Evolutionary conservation across 1,140 invertebrate species (phyloP), one percentile per base, ranked within the genome.

Genomic region (Drosophila novamexicana): DNA sequence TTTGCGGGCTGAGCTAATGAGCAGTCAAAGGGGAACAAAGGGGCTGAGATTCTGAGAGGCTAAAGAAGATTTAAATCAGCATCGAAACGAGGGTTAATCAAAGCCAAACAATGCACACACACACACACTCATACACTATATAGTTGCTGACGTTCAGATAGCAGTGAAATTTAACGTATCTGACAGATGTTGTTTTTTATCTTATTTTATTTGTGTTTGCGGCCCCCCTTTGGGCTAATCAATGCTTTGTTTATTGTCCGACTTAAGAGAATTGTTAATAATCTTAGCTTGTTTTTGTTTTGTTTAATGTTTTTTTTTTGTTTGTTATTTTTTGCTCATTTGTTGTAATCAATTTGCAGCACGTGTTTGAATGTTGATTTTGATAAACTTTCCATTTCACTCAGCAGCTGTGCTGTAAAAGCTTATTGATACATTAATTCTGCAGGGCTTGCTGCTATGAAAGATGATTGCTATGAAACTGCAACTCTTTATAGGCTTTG

Each of bases 381-480:
- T 56, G 65, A 29, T 77, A 29, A 68, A 67, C 81, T 84, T 85
- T 85, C 82, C 83, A 82, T 85, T 85, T 85, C 81, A 77, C 68
- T 29, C 22, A 29, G 69, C 40, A 12, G 7, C 8, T 5, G 16
- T 2, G 14, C 34, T 18, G 6, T 29, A 69, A 16, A 49, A 53
- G 58, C 66, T 69, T 29, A 6, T 12, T 54, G 56, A 54, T 58
- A 53, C 10, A 37, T 9, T 3, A 16, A 29, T 29, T 29, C 22
- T 29, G 22, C 22, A 5, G 22, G 16, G 45, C 14, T 14, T 34
- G 36, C 12, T 14, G 50, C 32, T 8, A 12, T 44, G 29, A 47
- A 22, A 29, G 22, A 29, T 29, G 22, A 5, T 50, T 50, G 49
- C 29, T 50, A 34, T 50, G 32, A 4, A 50, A 50, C 22, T 32